Evolutionary conservation across 2,888 invertebrate species (phyloP), one percentile per base, ranked within the genome.

Genomic region (Pegoplata infirma): DNA sequence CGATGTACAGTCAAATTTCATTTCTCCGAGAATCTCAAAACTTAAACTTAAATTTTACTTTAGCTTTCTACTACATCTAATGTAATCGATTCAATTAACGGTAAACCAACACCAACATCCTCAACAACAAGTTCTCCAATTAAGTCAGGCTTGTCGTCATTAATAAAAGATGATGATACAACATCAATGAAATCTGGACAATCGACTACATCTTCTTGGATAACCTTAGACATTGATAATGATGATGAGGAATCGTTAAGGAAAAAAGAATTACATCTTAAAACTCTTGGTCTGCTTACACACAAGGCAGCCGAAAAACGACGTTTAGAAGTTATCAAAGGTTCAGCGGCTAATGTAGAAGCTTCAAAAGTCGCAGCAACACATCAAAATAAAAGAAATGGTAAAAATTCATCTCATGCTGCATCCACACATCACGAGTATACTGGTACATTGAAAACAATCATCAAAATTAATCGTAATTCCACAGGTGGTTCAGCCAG

Each of bases 401-500:
- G 82, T n/a, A 85, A 86, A 49, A 74, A 76, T 56, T 64, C 80
- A 69, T 51, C 80, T 44, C 72, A 66, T 69, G 80, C 82, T 51
- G 83, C 84, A 76, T 82, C 82, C 76, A 82, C 83, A 74, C 61
- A 75, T 58, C 85, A 83, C 36, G 92, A 92, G 83, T 95, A 94
- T 84, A 95, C 95, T 2, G 96, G 96, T 44, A 96, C 95, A 0
- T 87, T 96, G 81, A 96, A 96, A 87, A 95, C 96, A 83, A 94
- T 96, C 83, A 96, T 96, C 83, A 95, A 96, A 89, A 89, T 96
- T 81, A 93, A 93, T 86, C 91, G 93, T 19, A 84, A 84, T 81
- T 80, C 77, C 67, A 71, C 80, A 72, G 75, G 76, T 28, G 76
- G 82, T 10, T 78, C 81, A 17, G 75, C 69, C 55, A 76, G 81